Percentiles rank a stretch among this genome's conserved stretches.
phyloP scores from a whole-genome alignment of 2,888 invertebrate genomes.

The Ptilodon capucinus region DNA sequence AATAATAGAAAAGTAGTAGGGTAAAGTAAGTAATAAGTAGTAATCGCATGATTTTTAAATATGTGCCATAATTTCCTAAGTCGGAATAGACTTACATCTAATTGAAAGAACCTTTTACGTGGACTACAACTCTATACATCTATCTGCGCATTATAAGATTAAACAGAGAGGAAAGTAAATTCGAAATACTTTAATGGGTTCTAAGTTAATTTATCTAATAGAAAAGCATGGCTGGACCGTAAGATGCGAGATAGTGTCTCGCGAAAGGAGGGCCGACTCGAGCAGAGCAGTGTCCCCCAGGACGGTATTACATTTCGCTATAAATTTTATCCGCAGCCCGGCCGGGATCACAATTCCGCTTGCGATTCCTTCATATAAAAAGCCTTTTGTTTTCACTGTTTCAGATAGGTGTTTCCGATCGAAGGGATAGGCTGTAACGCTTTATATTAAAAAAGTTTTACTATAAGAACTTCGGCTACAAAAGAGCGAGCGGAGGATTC shows the following conservation, averaged over 20 bases:
- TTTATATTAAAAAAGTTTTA: slow-evolving; percentile 80
- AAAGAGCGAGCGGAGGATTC: slow-evolving; percentile 47
- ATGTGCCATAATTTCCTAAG: too few relatives aligned
- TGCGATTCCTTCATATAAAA: slow-evolving; percentile 64
- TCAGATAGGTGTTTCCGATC: slow-evolving; percentile 68
- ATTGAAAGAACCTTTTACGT: too few relatives aligned
- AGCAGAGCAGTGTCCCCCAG: slow-evolving; percentile 47
- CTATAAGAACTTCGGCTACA: slow-evolving; percentile 52
- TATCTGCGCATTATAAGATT: slow-evolving; percentile 11
- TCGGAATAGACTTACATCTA: too few relatives aligned
- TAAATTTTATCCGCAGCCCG: slow-evolving; percentile 61
- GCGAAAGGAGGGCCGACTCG: slow-evolving; percentile 40
- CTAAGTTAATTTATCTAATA: slow-evolving; percentile 48
- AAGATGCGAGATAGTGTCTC: slow-evolving; percentile 44
- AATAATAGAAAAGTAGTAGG: too few relatives aligned
- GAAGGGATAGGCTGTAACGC: slow-evolving; percentile 65
- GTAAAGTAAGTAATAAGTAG: too few relatives aligned
- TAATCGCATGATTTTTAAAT: too few relatives aligned
- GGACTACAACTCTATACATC: neutral
- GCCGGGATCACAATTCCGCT: slow-evolving; percentile 55
- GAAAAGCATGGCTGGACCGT: slow-evolving; percentile 39
- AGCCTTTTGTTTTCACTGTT: slow-evolving; percentile 63
- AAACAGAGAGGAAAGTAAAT: slow-evolving; percentile 18
- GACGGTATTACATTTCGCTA: slow-evolving; percentile 63
- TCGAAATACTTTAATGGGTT: slow-evolving; percentile 28